phyloP scores from a whole-genome alignment of 2,113 vertebrate species.

The Elgaria multicarinata region DNA sequence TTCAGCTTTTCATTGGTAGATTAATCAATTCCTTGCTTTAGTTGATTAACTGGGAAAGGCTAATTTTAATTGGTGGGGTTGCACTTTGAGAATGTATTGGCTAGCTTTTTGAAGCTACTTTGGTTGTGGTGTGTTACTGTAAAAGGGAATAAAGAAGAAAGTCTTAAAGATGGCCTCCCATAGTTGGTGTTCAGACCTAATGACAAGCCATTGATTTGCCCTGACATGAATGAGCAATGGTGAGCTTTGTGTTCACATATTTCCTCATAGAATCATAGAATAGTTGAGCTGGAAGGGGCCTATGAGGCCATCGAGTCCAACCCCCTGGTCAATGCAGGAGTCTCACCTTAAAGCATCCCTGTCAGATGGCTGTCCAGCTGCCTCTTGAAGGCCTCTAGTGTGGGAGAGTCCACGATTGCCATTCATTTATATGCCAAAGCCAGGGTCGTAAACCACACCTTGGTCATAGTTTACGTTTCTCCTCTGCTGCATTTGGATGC shows the following conservation, averaged over 20 bases:
- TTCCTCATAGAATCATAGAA: too few relatives aligned
- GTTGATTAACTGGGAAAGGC: not conserved
- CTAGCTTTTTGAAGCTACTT: not conserved
- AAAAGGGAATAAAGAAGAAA: not conserved
- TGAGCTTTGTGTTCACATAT: not conserved
- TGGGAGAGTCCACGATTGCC: too few relatives aligned
- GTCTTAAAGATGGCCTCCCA: not conserved
- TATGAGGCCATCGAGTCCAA: too few relatives aligned
- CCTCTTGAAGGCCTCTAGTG: too few relatives aligned
- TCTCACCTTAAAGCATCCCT: too few relatives aligned
- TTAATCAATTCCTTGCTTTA: not conserved
- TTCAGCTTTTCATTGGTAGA: not conserved
- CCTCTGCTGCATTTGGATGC: not conserved
- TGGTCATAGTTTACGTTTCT: not conserved
- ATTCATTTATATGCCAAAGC: not conserved
- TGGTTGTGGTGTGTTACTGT: not conserved
- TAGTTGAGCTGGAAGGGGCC: too few relatives aligned
- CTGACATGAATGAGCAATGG: not conserved
- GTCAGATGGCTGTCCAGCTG: too few relatives aligned
- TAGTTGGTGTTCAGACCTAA: not conserved
- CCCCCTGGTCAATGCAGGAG: too few relatives aligned
- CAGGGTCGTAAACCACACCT: not conserved
- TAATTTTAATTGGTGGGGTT: not conserved
- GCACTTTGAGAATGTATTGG: not conserved
- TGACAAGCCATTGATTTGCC: not conserved